Base-by-base conservation (phyloP, 1,140 invertebrate genomes). In the Acyrthosiphon pisum region DNA sequence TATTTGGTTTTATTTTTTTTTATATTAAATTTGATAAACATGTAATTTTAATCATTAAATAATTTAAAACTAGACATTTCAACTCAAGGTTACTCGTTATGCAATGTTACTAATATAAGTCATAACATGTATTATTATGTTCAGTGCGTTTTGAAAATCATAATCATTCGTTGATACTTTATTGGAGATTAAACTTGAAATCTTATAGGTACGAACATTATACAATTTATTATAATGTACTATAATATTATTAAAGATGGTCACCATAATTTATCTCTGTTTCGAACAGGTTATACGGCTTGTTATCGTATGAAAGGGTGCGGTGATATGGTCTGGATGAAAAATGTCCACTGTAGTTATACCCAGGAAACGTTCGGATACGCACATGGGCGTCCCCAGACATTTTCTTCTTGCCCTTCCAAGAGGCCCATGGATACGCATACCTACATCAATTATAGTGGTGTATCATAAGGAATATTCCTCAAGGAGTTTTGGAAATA, bases 41-140 rank as follows among this genome's bases (percentile, higher is more conserved):
- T 76, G n/a, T 76, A 76, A 76, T 76, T 76, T 76, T 18, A 76
- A 76, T 76, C 60, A 76, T 76, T 76, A n/a, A n/a, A n/a, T n/a
- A n/a, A n/a, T n/a, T n/a, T n/a, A n/a, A 68, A 18, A 76, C 30
- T 76, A 76, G 60, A 76, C 30, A 76, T 76, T 76, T 76, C 20
- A 18, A 76, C 1, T 68, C 60, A 35, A 76, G 60, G 60, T 76
- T 76, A 68, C 60, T 68, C 9, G 14, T 30, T 76, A 18, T n/a
- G 60, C 6, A 76, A 76, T 23, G n/a, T 18, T 18, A n/a, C 30
- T 76, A n/a, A 76, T n/a, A n/a, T 76, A 76, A 76, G 30, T 20
- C 14, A 35, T 14, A 76, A n/a, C 14, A n/a, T 14, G n/a, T n/a
- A 41, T 41, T 41, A 41, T 41, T 41, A 14, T 68, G 4, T n/a